phyloP scores from a whole-genome alignment of 2,888 invertebrate genomes.

The Hoplodrina blanda region DNA sequence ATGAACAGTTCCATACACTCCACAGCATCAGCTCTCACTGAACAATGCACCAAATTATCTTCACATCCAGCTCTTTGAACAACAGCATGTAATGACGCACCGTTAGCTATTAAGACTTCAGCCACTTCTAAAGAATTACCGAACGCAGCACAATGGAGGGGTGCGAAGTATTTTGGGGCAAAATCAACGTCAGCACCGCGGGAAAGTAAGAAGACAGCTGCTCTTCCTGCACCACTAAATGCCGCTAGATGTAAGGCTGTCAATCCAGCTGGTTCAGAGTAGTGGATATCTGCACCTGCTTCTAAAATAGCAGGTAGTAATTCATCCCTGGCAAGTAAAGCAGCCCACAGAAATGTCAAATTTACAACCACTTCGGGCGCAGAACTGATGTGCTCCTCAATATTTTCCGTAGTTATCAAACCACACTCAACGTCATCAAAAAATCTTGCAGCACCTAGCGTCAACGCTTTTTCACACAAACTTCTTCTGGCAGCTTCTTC shows the following conservation, averaged over 20 bases:
- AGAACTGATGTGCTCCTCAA: conserved; percentile 90
- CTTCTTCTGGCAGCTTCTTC: conserved; percentile 93
- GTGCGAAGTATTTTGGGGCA: conserved; percentile 93
- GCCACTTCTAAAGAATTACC: conserved; percentile 96
- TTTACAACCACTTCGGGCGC: conserved; percentile 93
- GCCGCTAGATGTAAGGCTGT: conserved; percentile 94
- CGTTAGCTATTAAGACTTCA: conserved; percentile 93
- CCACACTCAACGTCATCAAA: conserved; percentile 94
- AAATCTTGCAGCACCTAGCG: conserved; percentile 92
- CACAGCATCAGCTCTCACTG: conserved; percentile 94
- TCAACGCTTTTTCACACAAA: conserved; percentile 93
- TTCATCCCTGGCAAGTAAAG: conserved; percentile 93
- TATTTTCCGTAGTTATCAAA: conserved; percentile 91
- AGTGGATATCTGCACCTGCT: conserved; percentile 93
- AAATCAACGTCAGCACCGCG: conserved; percentile 93
- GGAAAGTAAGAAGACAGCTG: conserved; percentile 92
- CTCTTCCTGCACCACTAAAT: conserved; percentile 93
- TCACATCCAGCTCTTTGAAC: conserved; percentile 92
- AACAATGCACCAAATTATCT: conserved; percentile 95
- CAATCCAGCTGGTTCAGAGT: conserved; percentile 93
- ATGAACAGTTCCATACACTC: conserved; percentile 95
- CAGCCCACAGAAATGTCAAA: conserved; percentile 93
- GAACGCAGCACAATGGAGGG: conserved; percentile 97
- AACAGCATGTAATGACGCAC: conserved; percentile 93
- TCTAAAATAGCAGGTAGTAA: conserved; percentile 92